Percentiles rank a stretch among this genome's conserved stretches.
These are phyloP conservation scores for Catajapyx aquilonaris DNA, from an alignment of 1,140 invertebrate genomes.

Conservation along the genomic window DNA sequence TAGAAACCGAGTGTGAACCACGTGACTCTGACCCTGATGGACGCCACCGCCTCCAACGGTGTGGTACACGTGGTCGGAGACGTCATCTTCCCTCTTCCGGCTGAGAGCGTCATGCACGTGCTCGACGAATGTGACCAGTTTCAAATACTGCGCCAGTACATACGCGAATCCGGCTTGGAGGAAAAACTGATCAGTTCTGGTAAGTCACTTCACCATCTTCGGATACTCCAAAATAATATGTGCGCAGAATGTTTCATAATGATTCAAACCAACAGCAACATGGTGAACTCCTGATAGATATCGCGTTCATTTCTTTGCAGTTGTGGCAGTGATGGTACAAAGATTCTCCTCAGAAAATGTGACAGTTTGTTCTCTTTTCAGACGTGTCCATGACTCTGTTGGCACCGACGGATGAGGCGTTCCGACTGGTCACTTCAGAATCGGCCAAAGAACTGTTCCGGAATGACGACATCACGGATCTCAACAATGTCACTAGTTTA, in stretches of 20 bases:
- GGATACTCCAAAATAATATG: too few species aligned
- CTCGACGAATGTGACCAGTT: conserved; percentile 13
- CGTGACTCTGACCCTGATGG: conserved; percentile 12
- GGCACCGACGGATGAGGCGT: conserved; percentile 12
- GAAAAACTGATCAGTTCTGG: conserved; percentile 9
- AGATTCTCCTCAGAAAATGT: too few species aligned
- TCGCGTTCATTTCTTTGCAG: too few species aligned
- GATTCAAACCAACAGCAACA: too few species aligned
- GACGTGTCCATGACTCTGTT: conserved; percentile 13
- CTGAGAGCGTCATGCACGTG: conserved; percentile 12
- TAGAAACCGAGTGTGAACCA: conserved; percentile 14
- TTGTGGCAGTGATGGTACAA: too few species aligned
- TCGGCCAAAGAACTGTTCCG: too few species aligned
- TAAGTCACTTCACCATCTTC: neutral
- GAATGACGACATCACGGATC: neutral
- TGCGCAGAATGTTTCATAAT: too few species aligned
- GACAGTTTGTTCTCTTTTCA: too few species aligned
- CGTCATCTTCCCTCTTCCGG: conserved; percentile 13
- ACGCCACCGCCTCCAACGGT: conserved; percentile 12
- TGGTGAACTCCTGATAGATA: too few species aligned
- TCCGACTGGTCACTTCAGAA: too few species aligned
- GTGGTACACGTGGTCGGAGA: conserved; percentile 15
- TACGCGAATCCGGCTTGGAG: conserved; percentile 11
- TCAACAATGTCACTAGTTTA: neutral
- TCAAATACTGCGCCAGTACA: conserved; percentile 10